Evolutionary conservation across 1,140 invertebrate genomes (phyloP).

Genomic region (Daktulosphaira vitifoliae): DNA sequence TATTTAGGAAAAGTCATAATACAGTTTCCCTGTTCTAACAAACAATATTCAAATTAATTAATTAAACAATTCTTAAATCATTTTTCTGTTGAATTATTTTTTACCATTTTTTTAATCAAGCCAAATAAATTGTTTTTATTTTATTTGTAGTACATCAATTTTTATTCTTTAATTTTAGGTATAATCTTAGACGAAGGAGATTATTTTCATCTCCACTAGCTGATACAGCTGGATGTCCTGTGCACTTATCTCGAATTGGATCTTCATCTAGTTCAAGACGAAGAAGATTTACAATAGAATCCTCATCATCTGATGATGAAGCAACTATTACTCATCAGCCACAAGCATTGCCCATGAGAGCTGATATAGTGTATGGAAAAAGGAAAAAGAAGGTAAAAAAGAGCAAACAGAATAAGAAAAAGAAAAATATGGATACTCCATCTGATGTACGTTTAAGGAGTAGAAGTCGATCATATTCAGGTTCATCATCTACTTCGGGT

Average conservation of each 20-base stretch:
- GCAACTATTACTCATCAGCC: background rate
- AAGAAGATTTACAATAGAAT: background rate
- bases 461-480: constrained; percentile 10
- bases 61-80: too few relatives aligned
- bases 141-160: background rate
- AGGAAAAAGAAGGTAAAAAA: background rate
- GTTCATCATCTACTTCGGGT: background rate
- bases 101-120: too few relatives aligned
- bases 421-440: background rate
- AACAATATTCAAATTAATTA: too few relatives aligned
- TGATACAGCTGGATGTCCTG: background rate
- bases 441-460: background rate
- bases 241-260: background rate
- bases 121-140: too few relatives aligned
- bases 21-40: too few relatives aligned
- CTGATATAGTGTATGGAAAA: background rate
- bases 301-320: constrained; percentile 16
- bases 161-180: background rate
- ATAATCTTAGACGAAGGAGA: constrained; percentile 12
- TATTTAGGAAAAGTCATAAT: too few relatives aligned
- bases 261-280: background rate
- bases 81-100: too few relatives aligned
- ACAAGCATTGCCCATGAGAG: background rate
- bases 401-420: background rate
- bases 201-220: background rate